Base-by-base conservation (phyloP, 1,140 invertebrate genomes). In the Drosophila leontia region DNA sequence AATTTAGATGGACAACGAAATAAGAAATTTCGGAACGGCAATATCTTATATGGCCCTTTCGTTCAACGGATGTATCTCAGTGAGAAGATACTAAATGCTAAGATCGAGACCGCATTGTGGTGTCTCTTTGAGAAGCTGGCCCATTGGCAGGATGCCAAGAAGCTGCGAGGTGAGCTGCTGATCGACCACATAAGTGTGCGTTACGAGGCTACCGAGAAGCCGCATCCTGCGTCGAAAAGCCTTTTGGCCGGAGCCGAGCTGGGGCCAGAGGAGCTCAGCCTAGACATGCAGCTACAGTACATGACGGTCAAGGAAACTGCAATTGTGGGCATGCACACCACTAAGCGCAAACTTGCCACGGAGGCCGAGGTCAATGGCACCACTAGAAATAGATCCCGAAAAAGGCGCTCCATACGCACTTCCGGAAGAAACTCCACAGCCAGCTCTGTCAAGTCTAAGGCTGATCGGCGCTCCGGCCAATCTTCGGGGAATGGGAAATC, bases 121-220 rank as follows among this genome's bases (percentile, higher is more conserved):
- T 56, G 48, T 2, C 13, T 78, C 1, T 53, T 87, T 7, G 77
- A 62, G 19, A 63, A 63, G 15, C 17, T 76, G 3, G 4, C 2
- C 13, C 42, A 60, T 11, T 37, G 50, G 19, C 3, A 45, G n/a
- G 69, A 88, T 42, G 58, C 69, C 19, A 47, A 12, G 4, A 68
- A 64, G 7, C 7, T 87, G 9, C 39, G 69, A 0, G 47, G 37
- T 0, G 65, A 81, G 12, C 29, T 90, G 32, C 7, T 75, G 7
- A 65, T 87, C 32, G 74, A 87, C 35, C 65, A 87, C 44, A 80
- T 87, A 7, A 64, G 57, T 37, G 62, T 88, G 0, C 57, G 41
- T 5, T n/a, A 87, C 12, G 51, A 60, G 15, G 41, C 72, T 19
- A 67, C 37, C 5, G n/a, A 56, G 4, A n/a, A 70, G 3, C 35